Evolutionary conservation across 2,797 vertebrate species (phyloP).

Genomic region (Sebastes kiyomatsui): DNA sequence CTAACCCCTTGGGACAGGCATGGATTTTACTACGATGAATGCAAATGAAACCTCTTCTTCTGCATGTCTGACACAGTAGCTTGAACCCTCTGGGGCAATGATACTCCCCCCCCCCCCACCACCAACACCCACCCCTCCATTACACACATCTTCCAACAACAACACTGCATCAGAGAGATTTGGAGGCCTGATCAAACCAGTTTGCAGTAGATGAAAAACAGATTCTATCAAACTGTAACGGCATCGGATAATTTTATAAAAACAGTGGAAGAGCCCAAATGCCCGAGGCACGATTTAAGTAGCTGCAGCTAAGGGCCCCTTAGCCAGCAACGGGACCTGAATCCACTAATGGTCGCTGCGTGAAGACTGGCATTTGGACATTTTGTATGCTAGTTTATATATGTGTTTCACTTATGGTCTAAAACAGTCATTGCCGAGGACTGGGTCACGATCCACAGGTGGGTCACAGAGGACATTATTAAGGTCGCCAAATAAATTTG

Average conservation of each 20-base stretch:
- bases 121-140: not conserved
- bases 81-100: slow-evolving; percentile 29
- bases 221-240: slow-evolving; percentile 59
- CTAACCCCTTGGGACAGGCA: slow-evolving; percentile 33
- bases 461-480: too few relatives aligned
- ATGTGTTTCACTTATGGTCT: too few relatives aligned
- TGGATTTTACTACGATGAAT: slow-evolving; percentile 49
- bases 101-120: not conserved
- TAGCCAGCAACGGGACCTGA: slow-evolving; percentile 5
- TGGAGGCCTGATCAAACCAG: slow-evolving; percentile 66
- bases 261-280: slow-evolving; percentile 43
- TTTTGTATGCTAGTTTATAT: not conserved
- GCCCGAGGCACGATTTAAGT: slow-evolving; percentile 28
- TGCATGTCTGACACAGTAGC: slow-evolving; percentile 48
- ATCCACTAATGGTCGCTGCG: not conserved
- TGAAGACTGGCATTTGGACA: not conserved
- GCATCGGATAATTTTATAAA: slow-evolving; percentile 57
- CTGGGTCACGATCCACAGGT: too few relatives aligned
- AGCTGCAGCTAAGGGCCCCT: slow-evolving; percentile 18
- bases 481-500: too few relatives aligned
- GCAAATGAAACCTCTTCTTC: slow-evolving; percentile 50
- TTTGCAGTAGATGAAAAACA: slow-evolving; percentile 62
- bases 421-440: too few relatives aligned
- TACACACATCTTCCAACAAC: slow-evolving; percentile 45
- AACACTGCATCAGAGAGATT: slow-evolving; percentile 57